phyloP scores from a whole-genome alignment of 2,888 invertebrate species.

The Lagria hirta region DNA sequence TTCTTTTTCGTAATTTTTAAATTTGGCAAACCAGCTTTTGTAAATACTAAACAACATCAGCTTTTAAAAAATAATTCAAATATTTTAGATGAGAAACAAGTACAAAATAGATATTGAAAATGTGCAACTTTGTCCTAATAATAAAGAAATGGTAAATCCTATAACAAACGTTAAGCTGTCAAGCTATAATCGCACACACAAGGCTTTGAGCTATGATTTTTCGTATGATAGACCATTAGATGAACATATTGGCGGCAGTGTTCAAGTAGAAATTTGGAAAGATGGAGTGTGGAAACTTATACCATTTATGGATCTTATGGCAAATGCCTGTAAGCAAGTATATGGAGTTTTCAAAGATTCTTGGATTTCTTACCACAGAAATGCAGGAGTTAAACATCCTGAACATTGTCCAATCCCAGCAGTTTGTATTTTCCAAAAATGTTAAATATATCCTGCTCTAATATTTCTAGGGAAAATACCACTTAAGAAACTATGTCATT shows the following conservation, averaged over 20 bases:
- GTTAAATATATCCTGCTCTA: constrained; percentile 1
- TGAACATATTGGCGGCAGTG: constrained; percentile 6
- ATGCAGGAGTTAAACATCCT: constrained; percentile 8
- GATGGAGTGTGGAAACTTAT: constrained; percentile 11
- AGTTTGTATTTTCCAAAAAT: constrained; percentile 5
- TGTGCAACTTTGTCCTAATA: constrained; percentile 5
- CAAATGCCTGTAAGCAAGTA: constrained; percentile 5
- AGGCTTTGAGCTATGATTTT: constrained; percentile 5
- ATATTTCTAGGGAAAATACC: constrained; percentile 16
- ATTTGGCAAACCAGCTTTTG: too few relatives aligned
- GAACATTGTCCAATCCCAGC: constrained; percentile 12
- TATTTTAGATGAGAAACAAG: constrained; percentile 4
- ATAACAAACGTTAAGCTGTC: constrained; percentile 3
- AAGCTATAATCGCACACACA: constrained; percentile 11
- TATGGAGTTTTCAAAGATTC: not conserved
- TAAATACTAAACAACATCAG: too few relatives aligned
- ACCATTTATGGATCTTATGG: constrained; percentile 10
- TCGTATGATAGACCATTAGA: constrained; percentile 3
- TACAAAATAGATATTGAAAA: constrained; percentile 1
- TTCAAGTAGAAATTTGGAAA: constrained; percentile 3
- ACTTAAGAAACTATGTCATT: constrained; percentile 11
- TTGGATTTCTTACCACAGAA: constrained; percentile 2
- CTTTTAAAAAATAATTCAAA: too few relatives aligned
- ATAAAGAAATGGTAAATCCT: constrained; percentile 9
- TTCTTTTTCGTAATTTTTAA: too few relatives aligned